Evolutionary conservation across 2,888 invertebrate species (phyloP), one percentile per base, ranked within the genome.

Genomic region (Quadriops clusia): DNA sequence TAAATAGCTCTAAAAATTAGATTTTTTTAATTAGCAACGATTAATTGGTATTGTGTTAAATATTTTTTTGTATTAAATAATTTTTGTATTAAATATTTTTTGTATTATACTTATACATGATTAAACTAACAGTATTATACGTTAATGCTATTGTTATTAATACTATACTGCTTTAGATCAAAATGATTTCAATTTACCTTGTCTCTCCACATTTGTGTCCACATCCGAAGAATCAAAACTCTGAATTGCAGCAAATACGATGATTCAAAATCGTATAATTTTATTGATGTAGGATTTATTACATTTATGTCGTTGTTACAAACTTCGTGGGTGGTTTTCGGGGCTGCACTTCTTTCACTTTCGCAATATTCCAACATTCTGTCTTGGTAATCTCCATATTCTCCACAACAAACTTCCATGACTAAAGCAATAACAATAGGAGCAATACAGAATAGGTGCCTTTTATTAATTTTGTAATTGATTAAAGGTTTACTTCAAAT

Each of bases 331-430:
- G n/a, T n/a, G n/a, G n/a, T n/a, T n/a, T n/a, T n/a, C n/a, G n/a
- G n/a, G n/a, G n/a, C n/a, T n/a, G 18, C n/a, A 7, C 18, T 18
- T 18, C 18, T 18, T 18, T n/a, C 18, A n/a, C 18, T 18, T 18
- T 18, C n/a, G 7, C 18, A 18, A 18, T 18, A 8, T n/a, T n/a
- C n/a, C n/a, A n/a, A n/a, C n/a, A 10, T 77, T 45, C 61, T 64
- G 11, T 81, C 77, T 2, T 73, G 65, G 44, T 71, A 73, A 8
- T 70, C 66, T 0, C 86, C 86, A 47, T 86, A 86, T 58, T 86
- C 86, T 0, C 77, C 78, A 33, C 78, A 74, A 3, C 82, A 77
- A 4, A 84, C 77, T 64, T 86, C 86, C 40, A 86, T 77, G 32
- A 84, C 84, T 83, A 51, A 3, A 63, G 59, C 39, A 40, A 36